Base-by-base conservation (phyloP, 2,888 invertebrate genomes). In the Ormyrus rosae region DNA sequence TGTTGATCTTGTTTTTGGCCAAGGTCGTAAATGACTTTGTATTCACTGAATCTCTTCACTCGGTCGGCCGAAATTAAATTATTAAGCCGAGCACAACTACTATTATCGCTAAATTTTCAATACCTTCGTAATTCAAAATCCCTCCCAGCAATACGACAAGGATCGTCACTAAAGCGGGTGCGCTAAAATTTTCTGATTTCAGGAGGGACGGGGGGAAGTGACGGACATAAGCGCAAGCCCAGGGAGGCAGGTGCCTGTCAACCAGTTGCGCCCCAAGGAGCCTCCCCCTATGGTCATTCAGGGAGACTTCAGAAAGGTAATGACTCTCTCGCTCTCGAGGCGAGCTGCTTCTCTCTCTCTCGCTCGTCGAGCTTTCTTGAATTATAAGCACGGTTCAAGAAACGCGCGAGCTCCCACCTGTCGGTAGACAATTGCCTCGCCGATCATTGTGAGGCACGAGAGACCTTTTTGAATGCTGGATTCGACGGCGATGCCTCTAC, bases 181-280 rank as follows among this genome's bases (percentile, higher is more conserved):
- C 64, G 10, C 19, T 70, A 7, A 61, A 67, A 68, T 73, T 79
- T 73, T 77, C 8, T 74, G 69, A 71, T 91, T 90, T n/a, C 90
- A 96, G 96, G 96, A 96, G 73, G 81, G 93, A 96, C 96, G 96
- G 92, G 95, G 96, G 93, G 96, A 96, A 93, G 96, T 96, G 93
- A 95, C 96, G 93, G 96, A 96, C 93, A 94, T 96, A 93, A 96
- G 96, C 92, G 96, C 96, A 91, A 96, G 96, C 92, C 96, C 96
- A 91, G 94, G 96, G 87, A 95, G 96, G 91, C 96, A 95, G 89
- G 88, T 94, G 92, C 92, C 92, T 92, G 91, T 92, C 92, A 90
- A 91, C 91, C 90, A 92, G 91, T 91, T 92, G 92, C 92, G 92
- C 91, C 91, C 92, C 89, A 91, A 91, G 91, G 91, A 95, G 89